phyloP scores from a whole-genome alignment of 1,140 invertebrate genomes.

The Matsumurasca onukii region DNA sequence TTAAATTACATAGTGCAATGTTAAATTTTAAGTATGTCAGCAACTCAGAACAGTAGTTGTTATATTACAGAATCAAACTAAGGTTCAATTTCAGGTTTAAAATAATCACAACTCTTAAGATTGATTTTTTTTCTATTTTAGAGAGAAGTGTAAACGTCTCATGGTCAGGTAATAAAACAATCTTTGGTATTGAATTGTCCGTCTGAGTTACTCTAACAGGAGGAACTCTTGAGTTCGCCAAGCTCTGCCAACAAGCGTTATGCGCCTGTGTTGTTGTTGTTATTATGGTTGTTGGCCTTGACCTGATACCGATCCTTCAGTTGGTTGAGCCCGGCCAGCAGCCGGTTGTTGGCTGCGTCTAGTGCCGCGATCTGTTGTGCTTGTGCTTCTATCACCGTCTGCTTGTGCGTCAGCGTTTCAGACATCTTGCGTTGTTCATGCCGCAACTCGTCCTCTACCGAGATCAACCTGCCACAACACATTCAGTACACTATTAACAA shows the following conservation, averaged over 20 bases:
- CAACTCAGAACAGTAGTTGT: no score
- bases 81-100: no score
- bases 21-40: no score
- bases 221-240: conserved; percentile 55
- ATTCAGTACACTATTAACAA: conserved; percentile 39
- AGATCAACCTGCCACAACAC: conserved; percentile 80
- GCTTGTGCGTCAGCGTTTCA: conserved; percentile 79
- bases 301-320: conserved; percentile 62
- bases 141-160: no score
- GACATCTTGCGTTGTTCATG: conserved; percentile 87
- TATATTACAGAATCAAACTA: no score
- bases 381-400: conserved; percentile 88
- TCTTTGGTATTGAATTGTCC: conserved; percentile 23
- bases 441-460: conserved; percentile 84
- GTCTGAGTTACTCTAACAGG: conserved; percentile 43
- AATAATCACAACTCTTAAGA: no score
- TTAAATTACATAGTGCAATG: no score
- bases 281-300: conserved; percentile 45
- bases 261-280: conserved; percentile 44
- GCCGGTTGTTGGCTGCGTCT: conserved; percentile 74
- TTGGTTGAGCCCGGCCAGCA: conserved; percentile 75
- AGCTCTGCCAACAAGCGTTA: conserved; percentile 50
- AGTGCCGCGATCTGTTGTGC: conserved; percentile 81
- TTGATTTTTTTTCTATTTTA: no score
- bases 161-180: no score